Evolutionary conservation across 2,888 invertebrate genomes (phyloP).

Genomic region (Xylophagus ater): DNA sequence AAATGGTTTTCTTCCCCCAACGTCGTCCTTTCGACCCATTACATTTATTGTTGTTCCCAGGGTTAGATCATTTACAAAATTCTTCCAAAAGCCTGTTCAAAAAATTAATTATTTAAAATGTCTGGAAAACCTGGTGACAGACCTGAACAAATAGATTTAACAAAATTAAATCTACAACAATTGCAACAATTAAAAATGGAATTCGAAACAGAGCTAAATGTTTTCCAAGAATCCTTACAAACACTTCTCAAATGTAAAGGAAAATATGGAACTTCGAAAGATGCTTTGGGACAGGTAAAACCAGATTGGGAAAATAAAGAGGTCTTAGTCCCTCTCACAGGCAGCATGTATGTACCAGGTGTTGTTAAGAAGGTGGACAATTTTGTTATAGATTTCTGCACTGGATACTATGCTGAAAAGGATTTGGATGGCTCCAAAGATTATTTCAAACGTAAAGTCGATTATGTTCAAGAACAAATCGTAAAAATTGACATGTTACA

Average conservation of each 20-base stretch:
- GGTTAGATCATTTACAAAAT: too few relatives aligned
- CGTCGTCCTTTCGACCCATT: too few relatives aligned
- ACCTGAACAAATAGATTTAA: conserved; percentile 67
- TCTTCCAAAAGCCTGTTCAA: too few relatives aligned
- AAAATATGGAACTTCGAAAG: conserved; percentile 81
- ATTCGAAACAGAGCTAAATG: conserved; percentile 76
- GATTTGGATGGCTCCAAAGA: conserved; percentile 72
- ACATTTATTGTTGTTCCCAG: too few relatives aligned
- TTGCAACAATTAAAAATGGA: conserved; percentile 76
- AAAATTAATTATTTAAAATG: conserved; percentile 12
- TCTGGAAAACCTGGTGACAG: conserved; percentile 44
- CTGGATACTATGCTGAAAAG: conserved; percentile 93
- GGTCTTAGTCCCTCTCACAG: conserved; percentile 87
- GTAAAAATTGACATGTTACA: conserved; percentile 68
- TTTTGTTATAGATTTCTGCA: conserved; percentile 91
- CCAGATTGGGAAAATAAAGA: conserved; percentile 67
- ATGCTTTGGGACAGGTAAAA: conserved; percentile 68
- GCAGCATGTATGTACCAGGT: conserved; percentile 96
- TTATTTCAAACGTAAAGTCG: conserved; percentile 84
- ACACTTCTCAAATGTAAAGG: conserved; percentile 81
- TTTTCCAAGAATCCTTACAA: conserved; percentile 83
- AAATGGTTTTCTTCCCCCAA: too few relatives aligned
- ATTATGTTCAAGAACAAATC: conserved; percentile 88
- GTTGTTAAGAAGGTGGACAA: conserved; percentile 70
- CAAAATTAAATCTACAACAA: conserved; percentile 67